A percentile compares a stretch with the other conserved stretches of the same genome.
These are phyloP conservation scores for Scaptomyza montana DNA, from an alignment of 1,140 invertebrate species.

Conservation along the genomic window DNA sequence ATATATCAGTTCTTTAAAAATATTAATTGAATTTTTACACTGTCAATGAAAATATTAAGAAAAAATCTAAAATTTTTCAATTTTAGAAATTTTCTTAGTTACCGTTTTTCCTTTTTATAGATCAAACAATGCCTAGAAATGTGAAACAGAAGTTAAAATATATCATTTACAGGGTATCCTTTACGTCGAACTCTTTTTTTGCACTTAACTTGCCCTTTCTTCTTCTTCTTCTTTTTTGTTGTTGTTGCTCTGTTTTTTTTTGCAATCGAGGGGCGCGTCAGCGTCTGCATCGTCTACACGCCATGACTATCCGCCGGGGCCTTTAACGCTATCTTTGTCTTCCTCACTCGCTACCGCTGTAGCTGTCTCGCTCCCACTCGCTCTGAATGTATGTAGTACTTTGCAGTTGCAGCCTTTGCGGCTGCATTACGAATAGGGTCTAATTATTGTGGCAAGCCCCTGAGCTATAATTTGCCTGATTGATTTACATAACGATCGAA, in stretches of 20 bases:
- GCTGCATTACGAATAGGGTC: constrained; percentile 82
- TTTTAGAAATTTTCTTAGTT: no score
- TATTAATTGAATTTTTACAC: no score
- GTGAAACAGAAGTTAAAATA: no score
- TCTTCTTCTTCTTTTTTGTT: constrained; percentile 11
- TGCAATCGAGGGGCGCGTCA: constrained; percentile 71
- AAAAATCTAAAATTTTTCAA: no score
- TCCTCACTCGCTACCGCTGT: constrained; percentile 5
- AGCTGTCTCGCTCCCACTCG: constrained; percentile 3
- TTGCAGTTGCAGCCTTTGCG: constrained; percentile 45
- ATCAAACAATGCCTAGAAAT: no score
- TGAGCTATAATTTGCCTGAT: constrained; percentile 84
- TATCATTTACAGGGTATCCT: not conserved
- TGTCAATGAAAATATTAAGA: no score
- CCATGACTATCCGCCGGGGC: constrained; percentile 45
- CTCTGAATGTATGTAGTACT: not conserved
- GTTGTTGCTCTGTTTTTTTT: constrained; percentile 41
- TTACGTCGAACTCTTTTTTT: not conserved
- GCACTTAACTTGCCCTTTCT: not conserved
- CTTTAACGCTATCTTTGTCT: constrained; percentile 18
- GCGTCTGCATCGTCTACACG: constrained; percentile 65
- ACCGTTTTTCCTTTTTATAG: no score
- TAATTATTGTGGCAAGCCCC: constrained; percentile 84
- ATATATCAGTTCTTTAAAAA: no score
- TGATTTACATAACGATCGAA: constrained; percentile 84